Conservation (phyloP, 2,888 invertebrate species). For the Didymodactylos carnosus region DNA sequence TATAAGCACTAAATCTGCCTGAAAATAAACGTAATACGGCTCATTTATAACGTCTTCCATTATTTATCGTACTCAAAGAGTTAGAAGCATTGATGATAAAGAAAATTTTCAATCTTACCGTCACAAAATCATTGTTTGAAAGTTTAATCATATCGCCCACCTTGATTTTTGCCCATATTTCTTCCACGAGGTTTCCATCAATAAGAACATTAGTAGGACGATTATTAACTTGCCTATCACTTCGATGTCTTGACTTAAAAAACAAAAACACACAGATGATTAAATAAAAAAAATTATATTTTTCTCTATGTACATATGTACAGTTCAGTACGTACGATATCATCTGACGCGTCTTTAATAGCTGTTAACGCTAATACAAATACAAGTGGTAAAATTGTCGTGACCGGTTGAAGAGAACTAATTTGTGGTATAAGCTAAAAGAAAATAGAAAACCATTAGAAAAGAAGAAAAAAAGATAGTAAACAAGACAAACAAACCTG, state of each 20-base stretch:
- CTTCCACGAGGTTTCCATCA: slow-evolving; percentile 69
- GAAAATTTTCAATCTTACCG: slow-evolving; percentile 20
- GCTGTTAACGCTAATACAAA: slow-evolving; percentile 81
- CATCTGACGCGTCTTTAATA: slow-evolving; percentile 91
- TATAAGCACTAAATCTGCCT: slow-evolving; percentile 72
- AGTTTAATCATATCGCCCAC: slow-evolving; percentile 84
- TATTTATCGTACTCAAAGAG: no score
- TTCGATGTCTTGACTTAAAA: slow-evolving; percentile 79
- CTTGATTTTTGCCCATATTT: slow-evolving; percentile 57
- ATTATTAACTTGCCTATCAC: slow-evolving; percentile 42
- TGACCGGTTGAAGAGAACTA: slow-evolving; percentile 82
- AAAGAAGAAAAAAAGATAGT: slow-evolving; percentile 29
- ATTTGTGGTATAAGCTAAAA: slow-evolving; percentile 65
- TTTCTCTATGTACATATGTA: no score
- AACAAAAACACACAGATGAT: slow-evolving; percentile 22
- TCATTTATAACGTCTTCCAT: no score
- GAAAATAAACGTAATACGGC: no score
- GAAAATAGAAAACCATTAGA: slow-evolving; percentile 35
- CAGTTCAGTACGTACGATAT: slow-evolving; percentile 79
- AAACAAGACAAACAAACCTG: slow-evolving; percentile 60
- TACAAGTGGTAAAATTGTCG: slow-evolving; percentile 81
- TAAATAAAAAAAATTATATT: slow-evolving; percentile 14
- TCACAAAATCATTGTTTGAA: slow-evolving; percentile 16
- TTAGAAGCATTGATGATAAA: neutral
- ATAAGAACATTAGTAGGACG: slow-evolving; percentile 80